Conservation (phyloP, 1,140 invertebrate genomes). For the Leptonema lineaticorne region DNA sequence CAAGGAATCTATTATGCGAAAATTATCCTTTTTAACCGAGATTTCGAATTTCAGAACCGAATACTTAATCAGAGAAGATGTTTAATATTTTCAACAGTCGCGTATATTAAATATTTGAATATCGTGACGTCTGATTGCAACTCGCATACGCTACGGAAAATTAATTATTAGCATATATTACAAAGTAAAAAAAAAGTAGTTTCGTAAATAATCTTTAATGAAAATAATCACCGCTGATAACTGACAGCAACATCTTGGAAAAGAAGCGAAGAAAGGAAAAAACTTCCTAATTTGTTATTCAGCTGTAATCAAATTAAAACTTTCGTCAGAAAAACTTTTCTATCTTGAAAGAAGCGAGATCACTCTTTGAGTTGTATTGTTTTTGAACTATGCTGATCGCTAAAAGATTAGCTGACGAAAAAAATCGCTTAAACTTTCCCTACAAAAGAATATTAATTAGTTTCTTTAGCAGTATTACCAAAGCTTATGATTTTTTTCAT, state of each 20-base stretch:
- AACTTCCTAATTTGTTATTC: not conserved
- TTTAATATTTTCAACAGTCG: not conserved
- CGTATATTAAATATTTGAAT: not conserved
- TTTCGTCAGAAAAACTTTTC: not conserved
- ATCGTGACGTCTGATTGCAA: too few species aligned
- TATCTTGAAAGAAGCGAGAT: not conserved
- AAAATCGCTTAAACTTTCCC: too few species aligned
- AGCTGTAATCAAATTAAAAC: not conserved
- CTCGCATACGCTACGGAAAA: too few species aligned
- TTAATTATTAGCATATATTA: too few species aligned
- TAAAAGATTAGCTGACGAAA: not conserved
- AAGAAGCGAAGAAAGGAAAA: not conserved
- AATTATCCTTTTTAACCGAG: conserved; percentile 10
- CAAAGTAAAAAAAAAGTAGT: too few species aligned
- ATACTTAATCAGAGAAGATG: conserved; percentile 1
- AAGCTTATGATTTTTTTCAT: too few species aligned
- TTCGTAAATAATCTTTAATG: too few species aligned
- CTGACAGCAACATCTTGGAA: not conserved
- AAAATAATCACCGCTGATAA: too few species aligned
- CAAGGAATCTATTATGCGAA: not conserved
- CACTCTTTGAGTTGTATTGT: not conserved
- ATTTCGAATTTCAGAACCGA: not conserved
- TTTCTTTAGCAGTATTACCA: too few species aligned
- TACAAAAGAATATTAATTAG: too few species aligned
- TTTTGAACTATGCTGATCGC: not conserved